Base-by-base conservation (phyloP, 2,113 vertebrate species). In the Aphyosemion australe region DNA sequence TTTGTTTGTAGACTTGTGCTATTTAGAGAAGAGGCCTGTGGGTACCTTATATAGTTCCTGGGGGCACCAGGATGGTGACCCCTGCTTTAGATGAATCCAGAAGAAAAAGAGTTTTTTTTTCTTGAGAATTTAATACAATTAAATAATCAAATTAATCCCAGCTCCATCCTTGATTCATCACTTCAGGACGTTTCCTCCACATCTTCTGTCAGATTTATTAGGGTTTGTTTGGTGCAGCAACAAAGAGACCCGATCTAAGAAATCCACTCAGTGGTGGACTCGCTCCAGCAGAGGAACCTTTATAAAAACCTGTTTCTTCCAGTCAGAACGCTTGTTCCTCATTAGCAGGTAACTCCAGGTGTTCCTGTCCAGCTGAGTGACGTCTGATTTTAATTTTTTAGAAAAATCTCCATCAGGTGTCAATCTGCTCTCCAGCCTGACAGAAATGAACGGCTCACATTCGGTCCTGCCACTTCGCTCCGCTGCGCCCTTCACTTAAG, bases 361-460 rank as follows among this genome's bases (percentile, higher is more conserved):
- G 72, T 84, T 83, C 62, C 71, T 56, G 64, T 69, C 62, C 73
- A 69, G 55, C 52, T 61, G 79, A 82, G 50, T 73, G 74, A 82
- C 42, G 65, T 13, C 39, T 16, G 43, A 76, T 79, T 68, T 76
- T 83, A 79, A 26, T 26, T 26, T n/a, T 26, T 2, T 26, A 26
- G 26, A 26, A 26, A 26, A 72, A 72, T 56, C 48, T 63, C 56
- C 56, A 60, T 54, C 53, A 67, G 74, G 65, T 78, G 76, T 57
- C 73, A 72, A 65, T 79, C 69, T 78, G 68, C 26, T 49, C 61
- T 71, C 50, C 75, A 68, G 82, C 72, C 56, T 2, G 57, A 78
- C 79, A 53, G 65, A 6, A 34, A 77, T 62, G 65, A 68, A 74
- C 63, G 46, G 47, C 39, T 74, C 49, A 34, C 34, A 73, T 65